A percentile compares a stretch with the other conserved stretches of the same genome.
phyloP scores from a whole-genome alignment of 2,113 vertebrate genomes.

The Stigmatopora argus region DNA sequence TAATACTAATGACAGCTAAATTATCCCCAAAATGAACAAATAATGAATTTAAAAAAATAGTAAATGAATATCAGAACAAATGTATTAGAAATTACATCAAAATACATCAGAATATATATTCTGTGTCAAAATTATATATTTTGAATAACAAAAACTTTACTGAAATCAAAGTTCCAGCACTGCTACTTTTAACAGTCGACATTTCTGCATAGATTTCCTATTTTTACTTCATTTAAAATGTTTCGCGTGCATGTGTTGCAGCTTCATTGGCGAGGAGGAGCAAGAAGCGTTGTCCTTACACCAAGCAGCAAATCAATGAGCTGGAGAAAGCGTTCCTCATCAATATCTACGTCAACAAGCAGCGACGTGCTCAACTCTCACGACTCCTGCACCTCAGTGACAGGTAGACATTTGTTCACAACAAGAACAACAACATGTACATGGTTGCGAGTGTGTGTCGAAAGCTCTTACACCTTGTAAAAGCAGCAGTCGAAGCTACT shows the following conservation, averaged over 20 bases:
- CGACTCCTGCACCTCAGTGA: constrained; percentile 72
- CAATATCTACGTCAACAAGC: constrained; percentile 92
- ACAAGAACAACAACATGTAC: neutral
- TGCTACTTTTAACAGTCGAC: too few relatives aligned
- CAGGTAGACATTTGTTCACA: constrained; percentile 20
- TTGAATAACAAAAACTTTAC: too few relatives aligned
- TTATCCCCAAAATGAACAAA: too few relatives aligned
- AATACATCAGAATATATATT: too few relatives aligned
- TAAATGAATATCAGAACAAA: too few relatives aligned
- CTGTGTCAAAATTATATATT: too few relatives aligned
- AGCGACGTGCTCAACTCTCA: constrained; percentile 85
- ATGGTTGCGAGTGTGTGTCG: neutral
- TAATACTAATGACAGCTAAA: too few relatives aligned
- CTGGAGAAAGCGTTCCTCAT: constrained; percentile 91
- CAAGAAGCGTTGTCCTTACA: constrained; percentile 90
- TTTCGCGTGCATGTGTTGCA: neutral
- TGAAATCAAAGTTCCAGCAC: too few relatives aligned
- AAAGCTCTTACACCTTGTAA: neutral
- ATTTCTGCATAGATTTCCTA: too few relatives aligned
- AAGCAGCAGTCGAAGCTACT: neutral
- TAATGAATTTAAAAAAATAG: too few relatives aligned
- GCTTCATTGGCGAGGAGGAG: constrained; percentile 62
- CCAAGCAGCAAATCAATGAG: constrained; percentile 89
- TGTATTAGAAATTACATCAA: too few relatives aligned
- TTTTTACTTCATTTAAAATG: neutral